Evolutionary conservation across 2,888 invertebrate genomes (phyloP), one percentile per base, ranked within the genome.

Genomic region (Andrena flavipes): DNA sequence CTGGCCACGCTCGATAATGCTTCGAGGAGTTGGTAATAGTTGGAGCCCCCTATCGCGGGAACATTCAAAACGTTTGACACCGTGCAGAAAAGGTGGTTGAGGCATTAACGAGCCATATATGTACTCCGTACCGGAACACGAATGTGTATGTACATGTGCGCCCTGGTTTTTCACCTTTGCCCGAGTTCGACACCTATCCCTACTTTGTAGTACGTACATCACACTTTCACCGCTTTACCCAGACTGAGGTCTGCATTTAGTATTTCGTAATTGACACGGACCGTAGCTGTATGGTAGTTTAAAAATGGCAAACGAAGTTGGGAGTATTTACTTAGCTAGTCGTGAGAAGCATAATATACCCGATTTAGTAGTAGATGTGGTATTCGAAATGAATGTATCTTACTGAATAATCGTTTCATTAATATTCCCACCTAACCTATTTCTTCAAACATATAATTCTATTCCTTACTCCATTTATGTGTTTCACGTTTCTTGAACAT

Each of bases 171-270:
- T 20, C 20, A 51, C 71, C 71, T 72, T 72, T 59, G 20, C 65
- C 51, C 23, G 65, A 73, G 67, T 73, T 77, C 59, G n/a, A 7
- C 49, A 35, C 20, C 60, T 29, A 60, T 20, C 10, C 56, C 10
- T 5, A 16, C 49, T 60, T 16, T 7, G 33, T 7, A 13, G 35
- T 29, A 23, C 10, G 35, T 29, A 23, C 10, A 23, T n/a, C 29
- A 30, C 35, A 73, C 65, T 73, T 73, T 67, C 65, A 42, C 59
- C 33, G 60, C 48, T 51, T 49, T 23, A 42, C 29, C 23, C 10
- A 29, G 16, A 4, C 23, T 29, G 29, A 7, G 35, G 16, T 29
- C 48, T 72, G 20, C 23, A 56, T 23, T 72, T 48, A 48, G 20
- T 48, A 64, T 13, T 29, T 51, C 48, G 29, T 23, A 42, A 56